Conservation (phyloP, 1,140 invertebrate species). For the Nasonia giraulti region DNA sequence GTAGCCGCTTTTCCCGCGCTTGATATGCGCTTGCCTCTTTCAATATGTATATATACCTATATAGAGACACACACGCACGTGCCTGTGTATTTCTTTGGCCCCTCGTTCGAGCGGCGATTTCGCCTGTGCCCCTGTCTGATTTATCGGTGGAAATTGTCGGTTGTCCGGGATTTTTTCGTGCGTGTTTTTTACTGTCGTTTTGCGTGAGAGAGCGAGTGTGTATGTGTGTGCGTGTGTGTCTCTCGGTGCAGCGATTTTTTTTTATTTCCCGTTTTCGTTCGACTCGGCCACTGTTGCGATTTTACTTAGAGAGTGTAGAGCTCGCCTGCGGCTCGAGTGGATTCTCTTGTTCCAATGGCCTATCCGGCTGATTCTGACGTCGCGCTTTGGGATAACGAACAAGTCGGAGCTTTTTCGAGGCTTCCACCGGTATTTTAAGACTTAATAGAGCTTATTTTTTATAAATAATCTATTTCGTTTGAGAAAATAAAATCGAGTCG, state of each 20-base stretch:
- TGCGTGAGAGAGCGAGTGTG: neutral
- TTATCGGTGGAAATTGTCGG: constrained; percentile 37
- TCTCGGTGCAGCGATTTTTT: neutral
- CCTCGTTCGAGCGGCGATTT: constrained; percentile 1
- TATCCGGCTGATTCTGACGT: neutral
- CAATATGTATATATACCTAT: too few species aligned
- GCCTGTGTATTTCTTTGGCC: constrained; percentile 9
- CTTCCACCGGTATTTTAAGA: neutral
- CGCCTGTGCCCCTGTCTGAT: constrained; percentile 33
- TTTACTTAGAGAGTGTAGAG: constrained; percentile 28
- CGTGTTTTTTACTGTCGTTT: neutral
- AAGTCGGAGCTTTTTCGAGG: neutral
- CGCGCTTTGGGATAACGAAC: neutral
- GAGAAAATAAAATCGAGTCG: too few species aligned
- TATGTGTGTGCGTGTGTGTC: neutral
- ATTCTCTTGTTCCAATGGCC: constrained; percentile 38
- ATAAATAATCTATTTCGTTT: too few species aligned
- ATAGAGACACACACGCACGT: neutral
- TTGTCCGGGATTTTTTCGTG: constrained; percentile 18
- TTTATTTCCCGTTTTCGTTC: constrained; percentile 7
- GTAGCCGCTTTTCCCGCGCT: constrained; percentile 15
- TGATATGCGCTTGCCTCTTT: neutral
- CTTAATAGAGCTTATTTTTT: too few species aligned
- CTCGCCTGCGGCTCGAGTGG: constrained; percentile 34
- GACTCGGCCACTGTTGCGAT: constrained; percentile 5